phyloP scores from a whole-genome alignment of 2,113 vertebrate species.

The Dasyprocta punctata region DNA sequence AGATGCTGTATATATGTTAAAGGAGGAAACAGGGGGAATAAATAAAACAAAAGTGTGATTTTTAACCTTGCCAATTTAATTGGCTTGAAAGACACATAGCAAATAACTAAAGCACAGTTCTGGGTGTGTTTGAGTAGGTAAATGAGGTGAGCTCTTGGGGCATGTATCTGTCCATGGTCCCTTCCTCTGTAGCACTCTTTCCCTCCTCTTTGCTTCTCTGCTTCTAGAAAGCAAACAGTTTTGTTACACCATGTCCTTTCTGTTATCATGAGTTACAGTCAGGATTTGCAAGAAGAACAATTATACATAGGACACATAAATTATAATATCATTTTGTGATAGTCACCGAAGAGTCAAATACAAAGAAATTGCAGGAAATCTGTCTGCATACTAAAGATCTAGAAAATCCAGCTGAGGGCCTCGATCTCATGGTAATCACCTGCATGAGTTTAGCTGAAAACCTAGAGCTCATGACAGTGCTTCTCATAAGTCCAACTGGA shows the following conservation, averaged over 20 bases:
- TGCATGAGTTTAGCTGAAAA: too few relatives aligned
- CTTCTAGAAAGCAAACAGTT: not conserved
- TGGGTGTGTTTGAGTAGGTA: not conserved
- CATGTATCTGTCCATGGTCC: not conserved
- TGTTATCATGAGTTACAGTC: too few relatives aligned
- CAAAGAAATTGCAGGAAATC: too few relatives aligned
- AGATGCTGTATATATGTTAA: not conserved
- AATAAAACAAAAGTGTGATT: not conserved
- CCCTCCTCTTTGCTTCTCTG: not conserved
- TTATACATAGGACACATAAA: too few relatives aligned
- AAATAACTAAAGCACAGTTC: not conserved
- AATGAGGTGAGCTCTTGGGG: not conserved
- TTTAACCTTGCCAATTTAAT: not conserved
- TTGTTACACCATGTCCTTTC: not conserved
- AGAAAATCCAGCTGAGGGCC: too few relatives aligned
- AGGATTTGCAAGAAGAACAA: too few relatives aligned
- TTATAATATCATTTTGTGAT: too few relatives aligned
- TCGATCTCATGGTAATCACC: too few relatives aligned
- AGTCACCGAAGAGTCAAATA: too few relatives aligned
- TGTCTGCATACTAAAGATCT: too few relatives aligned
- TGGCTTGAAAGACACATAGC: not conserved
- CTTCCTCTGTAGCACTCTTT: not conserved
- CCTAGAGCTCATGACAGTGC: too few relatives aligned
- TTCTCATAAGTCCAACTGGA: too few relatives aligned
- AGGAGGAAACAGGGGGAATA: not conserved